phyloP scores from a whole-genome alignment of 30 jellyfish, hydroid and myxozoan species.

The Phacellophora camtschatica region DNA sequence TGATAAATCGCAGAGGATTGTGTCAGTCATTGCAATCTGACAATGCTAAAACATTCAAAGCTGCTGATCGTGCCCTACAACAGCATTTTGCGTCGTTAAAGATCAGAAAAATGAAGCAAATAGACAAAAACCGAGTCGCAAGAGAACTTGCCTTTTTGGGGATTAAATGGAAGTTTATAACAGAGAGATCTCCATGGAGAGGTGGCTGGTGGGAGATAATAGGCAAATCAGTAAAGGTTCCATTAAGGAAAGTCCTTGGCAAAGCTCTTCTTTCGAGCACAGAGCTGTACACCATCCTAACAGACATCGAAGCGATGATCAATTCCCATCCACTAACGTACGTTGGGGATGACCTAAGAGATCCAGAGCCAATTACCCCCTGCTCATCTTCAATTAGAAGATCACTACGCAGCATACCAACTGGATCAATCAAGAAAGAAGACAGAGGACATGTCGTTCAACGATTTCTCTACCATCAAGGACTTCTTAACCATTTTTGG shows the following conservation, averaged over 20 bases:
- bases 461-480: neutral
- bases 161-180: neutral
- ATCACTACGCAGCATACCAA: neutral
- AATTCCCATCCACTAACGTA: slow-evolving; percentile 38
- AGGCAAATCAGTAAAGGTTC: slow-evolving; percentile 2
- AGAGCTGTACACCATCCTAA: slow-evolving; percentile 25
- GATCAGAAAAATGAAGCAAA: neutral
- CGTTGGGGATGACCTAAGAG: slow-evolving; percentile 1
- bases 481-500: neutral
- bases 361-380: neutral
- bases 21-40: neutral
- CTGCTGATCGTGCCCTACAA: neutral
- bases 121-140: neutral
- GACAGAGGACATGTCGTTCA: neutral
- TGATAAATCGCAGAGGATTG: slow-evolving; percentile 4
- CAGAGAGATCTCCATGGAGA: slow-evolving; percentile 33
- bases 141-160: neutral
- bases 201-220: slow-evolving; percentile 41
- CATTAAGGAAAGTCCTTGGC: neutral
- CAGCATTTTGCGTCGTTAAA: neutral
- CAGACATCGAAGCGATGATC: slow-evolving; percentile 14
- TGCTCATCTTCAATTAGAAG: neutral
- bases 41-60: slow-evolving; percentile 47
- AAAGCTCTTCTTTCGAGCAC: neutral
- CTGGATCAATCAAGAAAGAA: neutral